Evolutionary conservation across 1,140 invertebrate species (phyloP), one percentile per base, ranked within the genome.

Genomic region (Cepaea nemoralis): DNA sequence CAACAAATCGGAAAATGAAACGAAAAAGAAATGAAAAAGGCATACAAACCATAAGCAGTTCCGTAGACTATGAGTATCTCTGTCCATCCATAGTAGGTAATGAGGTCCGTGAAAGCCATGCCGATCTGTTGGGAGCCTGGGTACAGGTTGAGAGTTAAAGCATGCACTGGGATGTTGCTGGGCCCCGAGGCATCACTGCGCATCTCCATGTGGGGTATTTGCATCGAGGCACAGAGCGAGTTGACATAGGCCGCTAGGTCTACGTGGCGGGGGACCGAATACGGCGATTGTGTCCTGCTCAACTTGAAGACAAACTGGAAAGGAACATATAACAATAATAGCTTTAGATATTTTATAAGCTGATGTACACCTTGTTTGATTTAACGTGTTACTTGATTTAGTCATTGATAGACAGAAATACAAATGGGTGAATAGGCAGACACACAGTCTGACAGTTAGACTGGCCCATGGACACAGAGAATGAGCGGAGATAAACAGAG

Each of bases 181-280:
- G 67, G 33, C 19, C 67, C 76, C 37, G 50, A 48, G 27, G 83
- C 45, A 88, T 95, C 95, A 87, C 93, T 89, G 78, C 95, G 92
- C 10, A 95, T 94, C 88, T 97, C 95, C 40, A 98, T 92, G 89
- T 98, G 96, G 8, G 97, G 97, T 8, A 97, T 95, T 88, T 97
- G 96, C 84, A 95, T 89, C 0, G 96, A 95, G 88, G 96, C 95
- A 88, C 96, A 97, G 87, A 98, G 95, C 42, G 96, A 97, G 90
- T 97, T 95, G 75, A 98, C 94, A 86, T 97, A 96, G 0, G 95
- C 93, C 0, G 96, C 95, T 6, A 98, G 92, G n/a, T 95, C 92
- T 1, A 95, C 94, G 87, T 97, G 96, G 6, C 94, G 94, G 1
- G 96, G n/a, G 96, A 2, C 97, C 97, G 89, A 98, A 97, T 80